Percentiles rank a stretch among this genome's conserved stretches.
phyloP scores from a whole-genome alignment of 1,140 invertebrate genomes.

The Bombus pyrosoma region DNA sequence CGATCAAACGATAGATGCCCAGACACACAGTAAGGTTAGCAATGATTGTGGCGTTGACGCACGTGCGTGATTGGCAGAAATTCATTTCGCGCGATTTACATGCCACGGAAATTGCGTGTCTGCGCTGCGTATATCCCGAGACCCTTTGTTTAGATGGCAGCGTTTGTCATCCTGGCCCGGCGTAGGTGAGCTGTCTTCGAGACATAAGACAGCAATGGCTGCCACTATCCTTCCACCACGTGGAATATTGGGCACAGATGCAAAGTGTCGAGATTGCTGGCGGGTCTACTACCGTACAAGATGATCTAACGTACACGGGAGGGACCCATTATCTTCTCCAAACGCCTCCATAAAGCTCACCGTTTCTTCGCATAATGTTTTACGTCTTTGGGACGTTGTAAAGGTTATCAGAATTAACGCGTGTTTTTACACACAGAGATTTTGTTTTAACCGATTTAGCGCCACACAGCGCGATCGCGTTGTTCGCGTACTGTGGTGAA shows the following conservation, averaged over 20 bases:
- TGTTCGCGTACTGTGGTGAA: too few species aligned
- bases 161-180: constrained; percentile 64
- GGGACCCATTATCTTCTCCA: constrained; percentile 21
- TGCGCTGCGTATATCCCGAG: constrained; percentile 54
- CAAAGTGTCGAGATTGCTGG: constrained; percentile 63
- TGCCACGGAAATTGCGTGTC: constrained; percentile 71
- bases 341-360: not conserved
- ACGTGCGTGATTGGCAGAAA: constrained; percentile 74
- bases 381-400: not conserved
- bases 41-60: constrained; percentile 54
- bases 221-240: constrained; percentile 20
- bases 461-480: too few species aligned
- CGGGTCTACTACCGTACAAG: constrained; percentile 58
- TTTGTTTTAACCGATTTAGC: too few species aligned
- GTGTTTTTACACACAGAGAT: too few species aligned
- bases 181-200: constrained; percentile 58
- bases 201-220: constrained; percentile 26
- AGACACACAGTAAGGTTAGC: not conserved
- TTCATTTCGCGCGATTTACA: constrained; percentile 74
- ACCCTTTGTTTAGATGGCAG: constrained; percentile 69
- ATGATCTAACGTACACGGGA: not conserved
- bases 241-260: constrained; percentile 72
- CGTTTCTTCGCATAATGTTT: not conserved
- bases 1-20: not conserved
- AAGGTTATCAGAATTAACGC: not conserved